phyloP scores from a whole-genome alignment of 2,797 vertebrate genomes.

The Malacoctenus gilli region DNA sequence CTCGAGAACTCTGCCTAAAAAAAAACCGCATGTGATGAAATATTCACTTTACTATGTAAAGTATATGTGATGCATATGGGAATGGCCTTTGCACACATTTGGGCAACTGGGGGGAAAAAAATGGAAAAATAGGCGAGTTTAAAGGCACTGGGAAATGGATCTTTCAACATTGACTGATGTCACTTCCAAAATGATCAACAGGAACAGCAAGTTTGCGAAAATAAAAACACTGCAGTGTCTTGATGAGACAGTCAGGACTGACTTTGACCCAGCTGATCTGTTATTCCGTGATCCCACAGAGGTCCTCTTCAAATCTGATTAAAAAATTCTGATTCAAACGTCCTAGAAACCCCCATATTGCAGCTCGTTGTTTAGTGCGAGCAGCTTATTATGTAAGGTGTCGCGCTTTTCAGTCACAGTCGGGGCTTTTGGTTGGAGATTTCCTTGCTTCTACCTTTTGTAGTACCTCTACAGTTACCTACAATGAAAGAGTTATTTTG shows the following conservation, averaged over 20 bases:
- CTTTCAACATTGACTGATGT: not conserved
- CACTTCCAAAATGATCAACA: not conserved
- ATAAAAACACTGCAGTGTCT: too few species aligned
- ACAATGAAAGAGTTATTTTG: constrained; percentile 15
- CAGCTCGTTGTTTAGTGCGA: not conserved
- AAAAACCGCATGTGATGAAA: constrained; percentile 28
- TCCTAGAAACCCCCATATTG: not conserved
- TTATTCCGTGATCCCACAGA: too few species aligned
- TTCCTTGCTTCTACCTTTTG: not conserved
- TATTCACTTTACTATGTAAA: constrained; percentile 6
- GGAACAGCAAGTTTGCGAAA: not conserved
- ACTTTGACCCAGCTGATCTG: too few species aligned
- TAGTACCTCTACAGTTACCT: not conserved
- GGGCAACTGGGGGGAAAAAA: not conserved
- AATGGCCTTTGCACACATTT: not conserved
- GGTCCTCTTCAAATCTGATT: not conserved
- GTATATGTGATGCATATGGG: not conserved
- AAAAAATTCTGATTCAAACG: not conserved
- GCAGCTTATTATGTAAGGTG: not conserved
- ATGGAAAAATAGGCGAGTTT: constrained; percentile 2
- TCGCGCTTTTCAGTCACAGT: not conserved
- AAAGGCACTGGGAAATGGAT: not conserved
- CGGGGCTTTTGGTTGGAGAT: not conserved
- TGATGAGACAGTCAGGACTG: too few species aligned
- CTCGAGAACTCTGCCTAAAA: constrained; percentile 24